Evolutionary conservation across 2,888 invertebrate species (phyloP).

Genomic region (Slavum lentiscoides): DNA sequence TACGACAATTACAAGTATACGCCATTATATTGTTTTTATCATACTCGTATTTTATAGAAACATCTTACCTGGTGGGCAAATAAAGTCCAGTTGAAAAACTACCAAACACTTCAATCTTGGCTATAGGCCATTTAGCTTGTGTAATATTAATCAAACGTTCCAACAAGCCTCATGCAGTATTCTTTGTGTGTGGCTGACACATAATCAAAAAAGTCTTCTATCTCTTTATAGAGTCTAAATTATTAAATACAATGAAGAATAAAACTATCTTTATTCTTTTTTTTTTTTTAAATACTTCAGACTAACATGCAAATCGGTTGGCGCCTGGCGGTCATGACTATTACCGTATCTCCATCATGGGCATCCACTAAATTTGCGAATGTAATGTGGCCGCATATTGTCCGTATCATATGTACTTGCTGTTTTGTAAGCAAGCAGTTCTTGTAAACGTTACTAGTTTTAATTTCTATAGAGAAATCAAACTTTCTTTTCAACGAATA

Average conservation of each 20-base stretch:
- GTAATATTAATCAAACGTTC: slow-evolving; percentile 79
- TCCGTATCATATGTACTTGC: too few species aligned
- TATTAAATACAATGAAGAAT: slow-evolving; percentile 23
- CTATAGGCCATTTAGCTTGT: slow-evolving; percentile 86
- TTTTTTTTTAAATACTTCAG: slow-evolving; percentile 38
- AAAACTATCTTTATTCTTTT: background rate
- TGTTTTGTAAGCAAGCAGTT: too few species aligned
- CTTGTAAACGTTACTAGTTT: slow-evolving; percentile 53
- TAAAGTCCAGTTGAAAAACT: slow-evolving; percentile 97
- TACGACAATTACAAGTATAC: background rate
- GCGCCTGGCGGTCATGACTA: too few species aligned
- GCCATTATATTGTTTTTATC: background rate
- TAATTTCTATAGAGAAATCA: slow-evolving; percentile 37
- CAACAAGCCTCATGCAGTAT: slow-evolving; percentile 85
- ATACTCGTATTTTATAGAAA: background rate
- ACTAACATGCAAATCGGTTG: slow-evolving; percentile 80
- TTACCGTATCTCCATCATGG: too few species aligned
- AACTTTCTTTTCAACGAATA: too few species aligned
- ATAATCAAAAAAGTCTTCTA: slow-evolving; percentile 93
- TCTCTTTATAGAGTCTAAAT: slow-evolving; percentile 90
- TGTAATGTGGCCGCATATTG: too few species aligned
- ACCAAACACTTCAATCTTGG: slow-evolving; percentile 95
- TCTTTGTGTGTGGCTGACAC: slow-evolving; percentile 93
- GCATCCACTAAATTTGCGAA: too few species aligned
- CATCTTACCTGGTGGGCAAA: slow-evolving; percentile 83